Evolutionary conservation across 2,888 invertebrate species (phyloP).

Genomic region (Acanthoscelides obtectus): DNA sequence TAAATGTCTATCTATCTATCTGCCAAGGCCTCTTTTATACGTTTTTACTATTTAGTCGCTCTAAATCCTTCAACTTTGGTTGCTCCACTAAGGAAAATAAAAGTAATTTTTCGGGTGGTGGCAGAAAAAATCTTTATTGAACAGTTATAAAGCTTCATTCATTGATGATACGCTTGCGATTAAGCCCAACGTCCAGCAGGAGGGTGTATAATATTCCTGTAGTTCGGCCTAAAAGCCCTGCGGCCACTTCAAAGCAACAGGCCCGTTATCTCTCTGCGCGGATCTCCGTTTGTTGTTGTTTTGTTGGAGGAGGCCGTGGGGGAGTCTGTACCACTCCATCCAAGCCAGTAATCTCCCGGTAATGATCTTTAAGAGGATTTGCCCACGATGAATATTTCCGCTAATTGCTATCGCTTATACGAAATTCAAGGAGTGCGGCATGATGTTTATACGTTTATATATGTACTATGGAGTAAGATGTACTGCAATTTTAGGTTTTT

Average conservation of each 20-base stretch:
- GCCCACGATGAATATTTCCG: not conserved
- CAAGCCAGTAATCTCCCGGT: not conserved
- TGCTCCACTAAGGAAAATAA: too few species aligned
- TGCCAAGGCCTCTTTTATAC: too few species aligned
- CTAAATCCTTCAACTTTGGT: too few species aligned
- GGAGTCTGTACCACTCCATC: too few species aligned
- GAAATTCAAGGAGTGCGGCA: not conserved
- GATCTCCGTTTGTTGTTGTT: not conserved
- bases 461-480: too few species aligned
- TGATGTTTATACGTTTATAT: too few species aligned
- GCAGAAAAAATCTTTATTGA: too few species aligned
- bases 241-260: not conserved
- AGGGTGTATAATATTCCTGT: not conserved
- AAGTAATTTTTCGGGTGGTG: too few species aligned
- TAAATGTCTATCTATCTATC: too few species aligned
- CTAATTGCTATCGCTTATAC: not conserved
- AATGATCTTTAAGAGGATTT: not conserved
- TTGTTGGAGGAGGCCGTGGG: not conserved
- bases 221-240: not conserved
- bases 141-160: not conserved
- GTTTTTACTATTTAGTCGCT: too few species aligned
- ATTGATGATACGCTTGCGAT: not conserved
- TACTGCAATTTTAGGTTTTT: too few species aligned
- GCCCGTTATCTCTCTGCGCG: not conserved
- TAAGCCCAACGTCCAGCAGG: not conserved